These are phyloP conservation scores for Gallinago undulata DNA, from an alignment of 2,113 vertebrate genomes.

Conservation along the genomic window DNA sequence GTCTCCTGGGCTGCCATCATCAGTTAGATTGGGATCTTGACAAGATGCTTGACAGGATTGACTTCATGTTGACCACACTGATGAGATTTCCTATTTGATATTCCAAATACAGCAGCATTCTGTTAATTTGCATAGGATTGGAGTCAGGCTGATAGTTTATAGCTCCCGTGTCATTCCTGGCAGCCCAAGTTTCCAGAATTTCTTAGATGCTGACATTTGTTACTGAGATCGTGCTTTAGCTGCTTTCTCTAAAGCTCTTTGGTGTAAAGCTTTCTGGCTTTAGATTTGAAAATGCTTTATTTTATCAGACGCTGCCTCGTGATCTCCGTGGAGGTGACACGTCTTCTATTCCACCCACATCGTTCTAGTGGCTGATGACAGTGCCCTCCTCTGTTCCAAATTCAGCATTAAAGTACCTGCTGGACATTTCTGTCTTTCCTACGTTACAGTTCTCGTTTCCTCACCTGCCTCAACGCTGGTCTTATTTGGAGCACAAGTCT, in stretches of 20 bases:
- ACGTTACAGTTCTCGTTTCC: rapidly evolving
- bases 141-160: background rate
- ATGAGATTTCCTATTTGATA: background rate
- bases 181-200: background rate
- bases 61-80: background rate
- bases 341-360: background rate
- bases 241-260: background rate
- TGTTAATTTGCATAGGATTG: background rate
- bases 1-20: background rate
- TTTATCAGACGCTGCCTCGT: background rate
- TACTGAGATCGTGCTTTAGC: background rate
- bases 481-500: no score
- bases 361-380: background rate
- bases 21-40: background rate
- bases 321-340: background rate
- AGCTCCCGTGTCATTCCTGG: background rate
- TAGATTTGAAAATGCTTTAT: background rate
- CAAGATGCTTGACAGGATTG: background rate
- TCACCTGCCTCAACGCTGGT: background rate
- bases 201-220: background rate
- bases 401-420: background rate
- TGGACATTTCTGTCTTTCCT: background rate
- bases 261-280: background rate
- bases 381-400: background rate
- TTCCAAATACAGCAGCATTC: background rate